phyloP scores from a whole-genome alignment of 2,113 vertebrate genomes.

The Clarias macrocephalus region DNA sequence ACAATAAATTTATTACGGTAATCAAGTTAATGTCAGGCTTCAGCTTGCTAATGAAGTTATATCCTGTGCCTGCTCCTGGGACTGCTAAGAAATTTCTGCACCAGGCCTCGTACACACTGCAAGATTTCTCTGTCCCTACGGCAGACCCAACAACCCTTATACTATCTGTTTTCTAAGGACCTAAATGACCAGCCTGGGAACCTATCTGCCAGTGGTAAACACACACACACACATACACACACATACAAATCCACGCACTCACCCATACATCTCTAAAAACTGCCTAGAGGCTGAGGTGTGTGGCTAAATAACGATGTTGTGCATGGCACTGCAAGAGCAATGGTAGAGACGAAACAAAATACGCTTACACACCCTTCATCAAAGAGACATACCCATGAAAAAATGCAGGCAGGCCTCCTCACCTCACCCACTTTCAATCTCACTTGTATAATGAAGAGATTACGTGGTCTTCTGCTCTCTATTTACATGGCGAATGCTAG shows the following conservation, averaged over 20 bases:
- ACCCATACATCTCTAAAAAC: conserved; percentile 51
- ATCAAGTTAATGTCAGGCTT: conserved; percentile 68
- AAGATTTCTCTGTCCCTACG: background rate
- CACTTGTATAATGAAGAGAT: conserved; percentile 46
- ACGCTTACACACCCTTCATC: conserved; percentile 4
- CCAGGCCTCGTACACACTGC: conserved; percentile 61
- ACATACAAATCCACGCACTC: conserved; percentile 40
- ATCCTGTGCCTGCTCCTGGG: conserved; percentile 57
- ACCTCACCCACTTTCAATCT: conserved; percentile 7
- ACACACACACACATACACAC: conserved; percentile 43
- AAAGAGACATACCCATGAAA: conserved; percentile 20
- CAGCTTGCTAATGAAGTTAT: conserved; percentile 69
- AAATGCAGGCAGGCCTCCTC: background rate
- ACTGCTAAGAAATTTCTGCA: conserved; percentile 63
- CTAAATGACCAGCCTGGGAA: conserved; percentile 69
- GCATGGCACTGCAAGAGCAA: conserved; percentile 34
- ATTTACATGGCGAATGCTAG: conserved; percentile 29
- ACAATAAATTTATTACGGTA: conserved; percentile 62
- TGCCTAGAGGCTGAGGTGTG: conserved; percentile 55
- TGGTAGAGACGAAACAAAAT: conserved; percentile 23
- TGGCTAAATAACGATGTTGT: conserved; percentile 45
- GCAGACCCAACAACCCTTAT: conserved; percentile 32
- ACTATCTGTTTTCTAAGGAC: conserved; percentile 38
- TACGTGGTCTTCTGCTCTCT: conserved; percentile 43
- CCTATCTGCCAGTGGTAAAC: conserved; percentile 29